Base-by-base conservation (phyloP, 2,888 invertebrate species). In the Polymixis flavicincta region DNA sequence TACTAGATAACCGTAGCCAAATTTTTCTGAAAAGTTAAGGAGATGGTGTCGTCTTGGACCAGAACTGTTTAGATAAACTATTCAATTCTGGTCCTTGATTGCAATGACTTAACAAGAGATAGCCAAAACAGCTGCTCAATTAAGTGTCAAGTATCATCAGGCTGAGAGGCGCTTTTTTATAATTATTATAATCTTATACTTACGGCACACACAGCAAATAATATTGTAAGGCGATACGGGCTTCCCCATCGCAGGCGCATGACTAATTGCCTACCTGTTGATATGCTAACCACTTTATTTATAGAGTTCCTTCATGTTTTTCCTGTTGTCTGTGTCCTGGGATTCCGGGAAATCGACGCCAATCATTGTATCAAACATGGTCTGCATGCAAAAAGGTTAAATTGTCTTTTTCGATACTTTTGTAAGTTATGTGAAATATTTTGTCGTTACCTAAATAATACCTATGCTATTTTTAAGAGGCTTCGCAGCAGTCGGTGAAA, bases 201-300 rank as follows among this genome's bases (percentile, higher is more conserved):
- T 69, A 82, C 6, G 2, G 75, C 68, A 63, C 11, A 60, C 45
- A 71, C n/a, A 59, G 71, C 66, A 64, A 76, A 78, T 80, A 66
- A 71, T 78, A 83, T 80, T 79, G 84, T 74, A 88, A 86, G 68
- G n/a, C 54, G 88, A 86, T 78, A 84, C 60, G 86, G 88, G 84
- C 71, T 86, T 88, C 84, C 86, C 86, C 78, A 22, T 25, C 75
- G 66, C 59, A 64, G 32, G 57, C 63, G 54, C 60, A 74, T 78
- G 86, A 83, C 71, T 86, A 86, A 86, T 78, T 55, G 42, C 54
- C 14, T 71, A 83, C 78, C 81, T 86, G 76, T 60, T 65, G 73
- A 63, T 68, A 71, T 67, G 57, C 65, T 74, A 75, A 80, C 66
- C 59, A 70, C 37, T 19, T 78, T 80, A 78, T 72, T 74, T 84